Base-by-base conservation (phyloP, 1,140 invertebrate species). In the Laupala kohalensis region DNA sequence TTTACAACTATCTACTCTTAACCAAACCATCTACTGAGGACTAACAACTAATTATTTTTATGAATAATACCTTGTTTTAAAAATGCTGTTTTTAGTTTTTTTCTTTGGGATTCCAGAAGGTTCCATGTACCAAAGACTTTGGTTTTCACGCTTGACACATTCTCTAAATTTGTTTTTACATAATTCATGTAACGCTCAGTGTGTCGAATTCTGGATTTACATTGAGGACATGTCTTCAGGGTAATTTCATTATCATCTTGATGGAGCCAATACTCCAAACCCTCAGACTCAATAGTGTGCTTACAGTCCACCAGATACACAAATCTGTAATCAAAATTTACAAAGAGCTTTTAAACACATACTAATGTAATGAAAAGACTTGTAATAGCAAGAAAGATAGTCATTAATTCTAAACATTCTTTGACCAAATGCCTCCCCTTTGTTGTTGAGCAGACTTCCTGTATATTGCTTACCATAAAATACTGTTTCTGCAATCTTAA, bases 241-340 rank as follows among this genome's bases (percentile, higher is more conserved):
- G 80, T 73, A 66, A 90, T 83, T 69, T 80, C 76, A 5, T 81
- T 77, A 29, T 75, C 76, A 53, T 80, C 76, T 1, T 81, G 69
- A 6, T 77, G 72, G 75, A 88, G 80, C 80, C 86, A 83, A 64
- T 76, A 77, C 75, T 88, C 84, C 76, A 90, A 76, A 53, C 81
- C 84, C 12, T 81, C 76, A n/a, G 81, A 77, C 76, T 89, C 88
- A 74, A 91, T 78, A 4, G 83, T 74, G 77, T 91, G 89, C 6
- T 79, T 77, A 77, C 89, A 91, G 76, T 90, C 88, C 75, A 85
- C 79, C 24, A 91, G 77, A 37, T 81, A 76, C 64, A 91, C 80
- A 77, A 89, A 88, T 72, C 85, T 86, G 71, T 67, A 76, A 74
- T 76, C 9, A 71, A 23, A 5, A 5, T 26, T 66, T 19, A 12